Evolutionary conservation across 2,113 vertebrate species (phyloP), one percentile per base, ranked within the genome.

Genomic region (Perca flavescens): DNA sequence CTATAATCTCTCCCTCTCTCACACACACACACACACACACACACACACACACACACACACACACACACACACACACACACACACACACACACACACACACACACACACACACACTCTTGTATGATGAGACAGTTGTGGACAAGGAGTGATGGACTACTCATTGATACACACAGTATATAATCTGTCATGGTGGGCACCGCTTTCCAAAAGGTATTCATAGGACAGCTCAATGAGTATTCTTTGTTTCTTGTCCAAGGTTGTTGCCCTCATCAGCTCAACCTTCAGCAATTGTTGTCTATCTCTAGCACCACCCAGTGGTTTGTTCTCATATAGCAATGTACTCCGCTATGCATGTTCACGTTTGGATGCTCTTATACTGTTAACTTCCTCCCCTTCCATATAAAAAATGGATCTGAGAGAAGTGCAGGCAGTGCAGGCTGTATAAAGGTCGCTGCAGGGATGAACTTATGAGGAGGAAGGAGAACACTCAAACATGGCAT

Each of bases 301-400:
- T 82, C 21, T 83, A 81, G 88, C 74, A 77, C 78, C 54, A 86
- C 61, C 88, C 17, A 71, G 63, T 86, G 84, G 61, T 76, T 77
- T 62, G 15, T 52, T 72, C 25, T 57, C 46, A 74, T 80, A 72
- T 65, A 77, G 47, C 46, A 77, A 74, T 65, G 21, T 68, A 73
- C 47, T 76, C 64, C 69, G 80, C 76, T 83, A 78, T 89, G 82
- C 90, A 83, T 83, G 84, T 54, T 86, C 67, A 83, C 13, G 6
- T 74, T 75, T 63, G 31, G 73, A 84, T 84, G 72, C 75, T 84
- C 80, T 71, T 65, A 58, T n/a, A 50, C 53, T 69, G 60, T 56
- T 64, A 22, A 79, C 25, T 46, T 57, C 64, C 28, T 40, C 62
- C 52, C 9, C 50, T 46, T 70, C 25, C 58, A 64, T 47, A 25